Conservation (phyloP, 1,140 invertebrate species). For the Drosophila pachea region DNA sequence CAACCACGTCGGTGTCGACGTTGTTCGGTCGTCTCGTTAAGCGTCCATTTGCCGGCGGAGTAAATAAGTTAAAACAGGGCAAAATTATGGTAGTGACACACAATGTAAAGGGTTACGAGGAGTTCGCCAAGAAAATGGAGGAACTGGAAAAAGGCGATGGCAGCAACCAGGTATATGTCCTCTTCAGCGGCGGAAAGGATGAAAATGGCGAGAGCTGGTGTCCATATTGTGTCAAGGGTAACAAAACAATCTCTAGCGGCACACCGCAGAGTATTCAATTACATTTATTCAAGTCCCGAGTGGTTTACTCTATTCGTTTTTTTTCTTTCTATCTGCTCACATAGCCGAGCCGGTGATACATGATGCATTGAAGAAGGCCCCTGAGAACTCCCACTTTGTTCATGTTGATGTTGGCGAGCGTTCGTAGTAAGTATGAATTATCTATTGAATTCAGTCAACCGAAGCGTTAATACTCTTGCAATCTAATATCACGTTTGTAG, state of each 20-base stretch:
- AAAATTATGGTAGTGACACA: conserved; percentile 81
- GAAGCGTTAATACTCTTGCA: background rate
- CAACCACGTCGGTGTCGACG: conserved; percentile 56
- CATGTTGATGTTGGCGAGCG: conserved; percentile 86
- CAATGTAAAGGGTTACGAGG: conserved; percentile 81
- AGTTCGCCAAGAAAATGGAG: conserved; percentile 81
- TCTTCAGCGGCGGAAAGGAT: conserved; percentile 84
- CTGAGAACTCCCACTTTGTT: conserved; percentile 82
- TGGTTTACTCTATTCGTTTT: conserved; percentile 4
- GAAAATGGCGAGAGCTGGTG: conserved; percentile 86
- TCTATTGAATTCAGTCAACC: background rate
- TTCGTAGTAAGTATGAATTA: conserved; percentile 66
- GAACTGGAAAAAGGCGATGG: conserved; percentile 77
- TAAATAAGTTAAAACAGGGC: conserved; percentile 29
- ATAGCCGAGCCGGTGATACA: conserved; percentile 83
- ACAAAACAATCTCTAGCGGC: conserved; percentile 5
- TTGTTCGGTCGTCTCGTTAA: conserved; percentile 35
- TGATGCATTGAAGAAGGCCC: conserved; percentile 80
- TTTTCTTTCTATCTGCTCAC: conserved; percentile 26
- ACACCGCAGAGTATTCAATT: conserved; percentile 17
- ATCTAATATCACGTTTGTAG: background rate
- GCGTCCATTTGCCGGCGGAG: conserved; percentile 41
- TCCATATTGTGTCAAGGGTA: conserved; percentile 86
- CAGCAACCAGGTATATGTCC: conserved; percentile 80
- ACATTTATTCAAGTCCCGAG: conserved; percentile 14